phyloP scores from a whole-genome alignment of 1,140 invertebrate species.

The Neotoxoptera formosana region DNA sequence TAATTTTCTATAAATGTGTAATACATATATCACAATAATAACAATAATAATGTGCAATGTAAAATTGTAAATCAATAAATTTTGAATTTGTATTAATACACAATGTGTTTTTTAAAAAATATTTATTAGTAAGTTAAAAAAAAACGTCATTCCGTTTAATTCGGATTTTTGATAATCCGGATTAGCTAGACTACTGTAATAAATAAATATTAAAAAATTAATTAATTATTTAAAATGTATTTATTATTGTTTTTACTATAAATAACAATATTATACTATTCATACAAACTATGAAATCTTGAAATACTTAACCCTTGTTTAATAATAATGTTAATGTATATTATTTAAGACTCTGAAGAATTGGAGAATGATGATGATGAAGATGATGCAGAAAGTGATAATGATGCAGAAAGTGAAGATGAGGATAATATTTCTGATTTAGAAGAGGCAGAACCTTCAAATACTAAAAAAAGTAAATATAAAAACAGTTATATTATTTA shows the following conservation, averaged over 20 bases:
- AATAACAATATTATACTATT: not conserved
- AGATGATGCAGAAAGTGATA: not conserved
- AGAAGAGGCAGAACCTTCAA: not conserved
- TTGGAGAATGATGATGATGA: slow-evolving; percentile 51
- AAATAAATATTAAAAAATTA: too few relatives aligned
- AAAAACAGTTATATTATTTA: not conserved
- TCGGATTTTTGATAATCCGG: too few relatives aligned
- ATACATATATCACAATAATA: too few relatives aligned
- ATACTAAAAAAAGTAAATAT: slow-evolving; percentile 31
- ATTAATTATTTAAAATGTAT: not conserved
- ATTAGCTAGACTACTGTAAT: too few relatives aligned
- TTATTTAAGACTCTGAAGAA: not conserved
- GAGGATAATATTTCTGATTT: slow-evolving; percentile 40
- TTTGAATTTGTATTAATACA: too few relatives aligned
- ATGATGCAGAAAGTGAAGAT: slow-evolving; percentile 15
- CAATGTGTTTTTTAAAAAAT: too few relatives aligned
- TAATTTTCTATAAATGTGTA: too few relatives aligned
- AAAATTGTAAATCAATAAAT: too few relatives aligned
- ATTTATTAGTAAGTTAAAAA: too few relatives aligned
- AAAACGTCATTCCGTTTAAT: too few relatives aligned
- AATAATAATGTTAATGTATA: not conserved
- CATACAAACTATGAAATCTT: not conserved
- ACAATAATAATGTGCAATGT: too few relatives aligned
- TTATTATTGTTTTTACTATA: not conserved
- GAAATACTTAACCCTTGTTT: not conserved